These are phyloP conservation scores for Ifrita kowaldi DNA, from an alignment of 2,113 vertebrate genomes.

Conservation along the genomic window DNA sequence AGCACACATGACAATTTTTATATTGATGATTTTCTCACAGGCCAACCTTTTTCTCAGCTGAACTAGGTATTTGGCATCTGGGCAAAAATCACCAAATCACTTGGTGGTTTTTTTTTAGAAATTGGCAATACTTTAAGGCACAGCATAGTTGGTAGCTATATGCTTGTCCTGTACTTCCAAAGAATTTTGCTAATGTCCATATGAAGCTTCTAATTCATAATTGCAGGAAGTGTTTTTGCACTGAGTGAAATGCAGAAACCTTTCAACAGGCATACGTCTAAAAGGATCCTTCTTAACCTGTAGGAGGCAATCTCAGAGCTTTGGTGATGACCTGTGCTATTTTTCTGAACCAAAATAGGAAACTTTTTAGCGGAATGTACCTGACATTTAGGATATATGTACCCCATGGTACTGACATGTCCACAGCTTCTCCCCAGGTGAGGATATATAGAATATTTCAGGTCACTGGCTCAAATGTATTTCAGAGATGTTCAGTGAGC, in stretches of 20 bases:
- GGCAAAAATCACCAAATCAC: not conserved
- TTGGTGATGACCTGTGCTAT: not conserved
- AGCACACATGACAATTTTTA: not conserved
- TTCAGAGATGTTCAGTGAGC: not conserved
- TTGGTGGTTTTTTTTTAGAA: not conserved
- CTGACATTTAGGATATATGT: not conserved
- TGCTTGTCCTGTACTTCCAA: not conserved
- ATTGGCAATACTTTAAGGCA: not conserved
- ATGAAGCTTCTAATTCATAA: not conserved
- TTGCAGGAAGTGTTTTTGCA: not conserved
- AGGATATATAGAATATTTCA: not conserved
- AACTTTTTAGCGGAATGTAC: not conserved
- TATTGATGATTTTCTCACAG: not conserved
- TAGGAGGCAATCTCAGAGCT: not conserved
- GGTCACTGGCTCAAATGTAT: not conserved
- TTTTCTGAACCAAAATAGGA: not conserved
- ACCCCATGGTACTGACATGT: not conserved
- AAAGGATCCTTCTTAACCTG: not conserved
- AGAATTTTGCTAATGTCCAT: not conserved
- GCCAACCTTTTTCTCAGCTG: not conserved
- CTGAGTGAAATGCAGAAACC: not conserved
- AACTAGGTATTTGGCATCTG: not conserved
- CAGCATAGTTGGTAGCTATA: not conserved
- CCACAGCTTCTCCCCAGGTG: not conserved
- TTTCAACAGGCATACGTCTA: not conserved